Base-by-base conservation (phyloP, 2,113 vertebrate genomes). In the Oryzias curvinotus region DNA sequence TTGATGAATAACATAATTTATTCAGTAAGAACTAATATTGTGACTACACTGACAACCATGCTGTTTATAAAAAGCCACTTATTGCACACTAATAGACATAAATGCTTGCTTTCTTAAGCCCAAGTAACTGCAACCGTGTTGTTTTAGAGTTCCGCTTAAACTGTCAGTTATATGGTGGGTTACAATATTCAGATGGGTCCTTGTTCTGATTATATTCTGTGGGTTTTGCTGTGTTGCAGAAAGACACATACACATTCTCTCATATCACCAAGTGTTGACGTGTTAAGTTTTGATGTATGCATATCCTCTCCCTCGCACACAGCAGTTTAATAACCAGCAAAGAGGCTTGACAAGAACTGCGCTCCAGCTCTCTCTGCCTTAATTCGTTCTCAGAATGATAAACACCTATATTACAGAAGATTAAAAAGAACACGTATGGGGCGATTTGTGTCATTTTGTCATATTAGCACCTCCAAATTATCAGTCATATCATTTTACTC, bases 291-390 rank as follows among this genome's bases (percentile, higher is more conserved):
- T 87, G 84, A 83, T 80, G 78, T 83, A 83, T 78, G 84, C 73
- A 70, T 83, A 81, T 85, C 81, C 73, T 81, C 75, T 79, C 73
- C 10, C 36, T 87, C 82, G 65, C 71, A 70, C 81, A 63, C 60
- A 66, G 81, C 71, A 73, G 82, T 86, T 85, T 86, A 85, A 90
- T 90, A 90, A 82, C 76, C 65, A 67, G 61, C 75, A 76, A 88
- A 86, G 77, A 85, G 80, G 85, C 77, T 80, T 85, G 82, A 85
- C 89, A 88, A 84, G 78, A 78, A 44, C 54, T n/a, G 57, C 80
- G 85, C 83, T 66, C 65, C 78, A 51, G 57, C 75, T 66, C 59
- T 69, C 50, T 18, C 57, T 67, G 53, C 64, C 66, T 62, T 67
- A 62, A 77, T 67, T 68, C 21, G 71, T 45, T 66, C 28, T 63